Evolutionary conservation across 2,888 invertebrate species (phyloP).

Genomic region (Aelia acuminata): DNA sequence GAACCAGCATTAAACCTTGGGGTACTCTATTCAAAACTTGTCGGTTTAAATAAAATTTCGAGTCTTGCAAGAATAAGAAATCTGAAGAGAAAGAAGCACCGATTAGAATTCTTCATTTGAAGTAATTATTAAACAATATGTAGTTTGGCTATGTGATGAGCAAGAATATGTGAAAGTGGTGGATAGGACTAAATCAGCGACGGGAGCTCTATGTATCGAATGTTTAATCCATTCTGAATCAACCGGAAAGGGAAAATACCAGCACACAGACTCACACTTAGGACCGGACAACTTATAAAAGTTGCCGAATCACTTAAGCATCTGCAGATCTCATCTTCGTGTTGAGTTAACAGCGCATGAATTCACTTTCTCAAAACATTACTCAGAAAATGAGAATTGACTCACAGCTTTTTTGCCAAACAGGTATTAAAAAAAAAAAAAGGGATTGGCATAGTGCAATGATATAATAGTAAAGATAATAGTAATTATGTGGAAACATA

Average conservation of each 20-base stretch:
- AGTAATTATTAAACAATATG: too few species aligned
- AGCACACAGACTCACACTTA: background rate
- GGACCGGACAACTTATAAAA: background rate
- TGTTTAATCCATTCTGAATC: background rate
- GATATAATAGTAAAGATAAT: too few species aligned
- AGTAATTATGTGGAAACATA: too few species aligned
- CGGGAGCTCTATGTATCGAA: background rate
- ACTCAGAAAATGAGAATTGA: background rate
- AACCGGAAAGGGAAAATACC: constrained; percentile 20
- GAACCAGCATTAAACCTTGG: too few species aligned
- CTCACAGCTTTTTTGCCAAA: background rate
- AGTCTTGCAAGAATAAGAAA: too few species aligned
- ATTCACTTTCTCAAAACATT: background rate
- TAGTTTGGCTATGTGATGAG: too few species aligned
- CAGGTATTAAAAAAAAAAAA: background rate
- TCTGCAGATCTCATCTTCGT: background rate
- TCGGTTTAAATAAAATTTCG: too few species aligned
- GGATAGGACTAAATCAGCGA: background rate
- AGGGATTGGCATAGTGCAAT: too few species aligned
- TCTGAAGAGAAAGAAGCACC: too few species aligned
- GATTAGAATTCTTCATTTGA: too few species aligned
- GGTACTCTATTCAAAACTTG: too few species aligned
- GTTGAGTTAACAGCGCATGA: background rate
- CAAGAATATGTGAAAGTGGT: background rate
- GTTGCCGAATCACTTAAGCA: background rate